Evolutionary conservation across 2,113 vertebrate species (phyloP), one percentile per base, ranked within the genome.

Genomic region (Chionis minor): DNA sequence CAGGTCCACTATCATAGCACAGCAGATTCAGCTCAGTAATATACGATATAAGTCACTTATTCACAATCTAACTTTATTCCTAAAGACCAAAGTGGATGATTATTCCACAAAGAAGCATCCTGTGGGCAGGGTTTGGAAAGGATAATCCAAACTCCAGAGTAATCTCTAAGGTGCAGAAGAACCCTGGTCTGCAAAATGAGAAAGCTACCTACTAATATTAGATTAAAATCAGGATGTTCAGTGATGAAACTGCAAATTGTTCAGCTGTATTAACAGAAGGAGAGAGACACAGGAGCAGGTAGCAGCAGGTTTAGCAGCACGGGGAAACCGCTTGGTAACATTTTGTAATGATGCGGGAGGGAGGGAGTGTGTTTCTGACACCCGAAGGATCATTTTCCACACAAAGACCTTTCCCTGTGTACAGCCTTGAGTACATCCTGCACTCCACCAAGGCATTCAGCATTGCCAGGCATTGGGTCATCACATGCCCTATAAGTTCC

Each of bases 301-400:
- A 95, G 40, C 33, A 52, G 42, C 38, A 71, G 47, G 38, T 66
- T 84, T 61, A 79, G 62, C 28, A 88, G 52, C 45, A 55, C 0
- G 0, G 69, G 28, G 66, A 82, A 94, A 75, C 35, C 33, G n/a
- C 70, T 85, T 52, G 55, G 77, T 75, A 84, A 69, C 69, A 61
- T 95, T 93, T 86, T 75, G 20, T 69, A 65, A 42, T 2, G 42
- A 23, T 27, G n/a, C 9, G 52, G 45, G 47, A 79, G 44, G 61
- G 81, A 74, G 22, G 38, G 47, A 85, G 2, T 21, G 32, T 23
- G 7, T 72, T 91, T 81, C n/a, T 0, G 0, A 42, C 0, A 42
- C 24, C 80, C 55, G 58, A 82, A 66, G 38, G 90, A 55, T 82
- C 12, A n/a, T 91, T 95, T 95, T 92, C 72, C 45, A 54, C 17